Evolutionary conservation across 2,113 vertebrate species (phyloP).

Genomic region (Petaurus breviceps): DNA sequence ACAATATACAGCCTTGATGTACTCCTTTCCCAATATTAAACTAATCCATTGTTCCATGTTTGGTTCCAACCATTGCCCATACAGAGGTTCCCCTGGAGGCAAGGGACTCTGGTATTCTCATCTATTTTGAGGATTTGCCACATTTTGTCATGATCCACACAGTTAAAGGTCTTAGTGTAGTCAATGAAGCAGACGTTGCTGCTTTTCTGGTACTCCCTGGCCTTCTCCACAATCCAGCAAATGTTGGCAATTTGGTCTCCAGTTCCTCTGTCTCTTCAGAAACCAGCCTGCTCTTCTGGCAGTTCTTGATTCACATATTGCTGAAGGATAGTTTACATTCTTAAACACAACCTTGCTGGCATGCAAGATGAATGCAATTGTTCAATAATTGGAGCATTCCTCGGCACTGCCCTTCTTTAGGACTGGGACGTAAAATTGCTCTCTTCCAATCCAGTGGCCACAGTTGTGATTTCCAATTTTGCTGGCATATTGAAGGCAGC

Average conservation of each 20-base stretch:
- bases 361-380: background rate
- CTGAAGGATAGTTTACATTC: background rate
- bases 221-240: background rate
- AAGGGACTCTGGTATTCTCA: background rate
- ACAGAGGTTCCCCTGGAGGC: background rate
- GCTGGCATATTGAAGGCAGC: background rate
- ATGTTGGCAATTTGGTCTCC: background rate
- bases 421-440: too few relatives aligned
- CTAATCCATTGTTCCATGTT: background rate
- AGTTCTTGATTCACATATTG: background rate
- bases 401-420: too few relatives aligned
- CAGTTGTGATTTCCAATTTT: background rate
- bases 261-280: background rate
- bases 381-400: background rate
- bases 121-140: background rate
- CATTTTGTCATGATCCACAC: background rate
- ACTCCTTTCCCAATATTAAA: background rate
- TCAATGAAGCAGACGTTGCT: background rate
- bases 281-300: background rate
- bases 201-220: background rate
- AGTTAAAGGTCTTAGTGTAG: background rate
- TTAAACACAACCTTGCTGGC: background rate
- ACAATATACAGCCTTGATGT: background rate
- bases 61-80: background rate
- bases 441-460: background rate